Evolutionary conservation across 2,113 vertebrate species (phyloP), one percentile per base, ranked within the genome.

Genomic region (Arvicanthis niloticus): DNA sequence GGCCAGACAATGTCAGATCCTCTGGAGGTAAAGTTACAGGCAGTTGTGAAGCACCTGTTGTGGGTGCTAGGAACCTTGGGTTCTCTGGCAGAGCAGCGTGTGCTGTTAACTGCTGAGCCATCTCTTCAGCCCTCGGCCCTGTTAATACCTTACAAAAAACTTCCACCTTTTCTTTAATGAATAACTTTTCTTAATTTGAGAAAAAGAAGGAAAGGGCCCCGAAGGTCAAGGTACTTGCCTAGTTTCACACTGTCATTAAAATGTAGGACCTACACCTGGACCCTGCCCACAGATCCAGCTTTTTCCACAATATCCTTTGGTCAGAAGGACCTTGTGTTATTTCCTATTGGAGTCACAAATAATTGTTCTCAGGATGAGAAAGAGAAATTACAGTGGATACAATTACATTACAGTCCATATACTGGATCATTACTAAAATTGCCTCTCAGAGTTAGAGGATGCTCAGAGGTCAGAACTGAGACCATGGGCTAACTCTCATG

Each of bases 391-490:
- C 70, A 22, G 7, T 40, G n/a, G n/a, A 22, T 40, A 40, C n/a
- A 73, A 73, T 40, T 73, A 40, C n/a, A 73, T 40, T 22, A 40
- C n/a, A 73, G 1, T 73, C 70, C n/a, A 78, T 65, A 70, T 88
- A 94, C 3, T 53, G 37, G 48, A 45, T 92, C 72, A 56, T 96
- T 87, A 85, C 60, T 95, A n/a, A 96, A 42, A 29, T 21, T 73
- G 60, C 34, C 80, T 90, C 76, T 45, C 70, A 68, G 58, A 48
- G 51, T 91, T 89, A 92, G 51, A 96, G 93, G 51, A 37, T 91
- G 86, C 67, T 95, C 81, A 40, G 70, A 94, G 84, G 93, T 96
- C 84, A 93, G 88, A 92, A 31, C 68, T 75, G 24, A 91, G 73
- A 95, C 68, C 6, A 21, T 56, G 4, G 62, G 21, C 53, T 88